A percentile compares a stretch with the other conserved stretches of the same genome.
Evolutionary conservation across 2,797 vertebrate genomes (phyloP).

Genomic region (Sebastes taczanowskii): DNA sequence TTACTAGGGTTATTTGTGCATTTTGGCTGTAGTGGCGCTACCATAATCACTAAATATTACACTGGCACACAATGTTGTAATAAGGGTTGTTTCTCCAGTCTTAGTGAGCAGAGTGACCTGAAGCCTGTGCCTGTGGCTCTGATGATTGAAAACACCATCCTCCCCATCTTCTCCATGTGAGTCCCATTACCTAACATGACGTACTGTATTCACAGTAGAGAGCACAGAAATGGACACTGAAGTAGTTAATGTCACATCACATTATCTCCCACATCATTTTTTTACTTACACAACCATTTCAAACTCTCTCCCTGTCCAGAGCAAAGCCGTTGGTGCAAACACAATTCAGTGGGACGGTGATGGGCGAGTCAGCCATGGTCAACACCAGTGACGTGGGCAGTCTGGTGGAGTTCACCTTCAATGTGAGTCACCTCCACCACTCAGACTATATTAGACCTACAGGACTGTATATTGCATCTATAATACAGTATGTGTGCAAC

Average conservation of each 20-base stretch:
- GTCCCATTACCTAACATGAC: slow-evolving; percentile 49
- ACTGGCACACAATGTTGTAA: neutral
- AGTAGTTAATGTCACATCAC: neutral
- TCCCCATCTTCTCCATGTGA: slow-evolving; percentile 85
- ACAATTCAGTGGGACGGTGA: slow-evolving; percentile 89
- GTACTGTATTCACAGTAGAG: neutral
- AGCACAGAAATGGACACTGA: neutral
- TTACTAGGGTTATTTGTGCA: neutral
- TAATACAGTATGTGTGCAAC: neutral
- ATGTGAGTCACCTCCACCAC: slow-evolving; percentile 82
- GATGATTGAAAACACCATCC: slow-evolving; percentile 87
- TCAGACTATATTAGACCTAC: slow-evolving; percentile 36
- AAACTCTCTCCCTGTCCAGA: slow-evolving; percentile 65
- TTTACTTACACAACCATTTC: neutral
- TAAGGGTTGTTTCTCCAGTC: slow-evolving; percentile 68
- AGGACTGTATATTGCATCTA: slow-evolving; percentile 38
- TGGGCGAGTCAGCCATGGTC: slow-evolving; percentile 93
- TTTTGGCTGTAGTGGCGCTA: neutral
- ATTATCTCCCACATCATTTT: neutral
- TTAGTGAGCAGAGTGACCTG: slow-evolving; percentile 90
- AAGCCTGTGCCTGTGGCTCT: slow-evolving; percentile 78
- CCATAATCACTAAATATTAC: neutral
- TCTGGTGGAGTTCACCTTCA: slow-evolving; percentile 86
- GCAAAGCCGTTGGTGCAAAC: slow-evolving; percentile 67
- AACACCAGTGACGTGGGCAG: slow-evolving; percentile 90